phyloP scores from a whole-genome alignment of 2,797 vertebrate species.

The Rhinella marina region DNA sequence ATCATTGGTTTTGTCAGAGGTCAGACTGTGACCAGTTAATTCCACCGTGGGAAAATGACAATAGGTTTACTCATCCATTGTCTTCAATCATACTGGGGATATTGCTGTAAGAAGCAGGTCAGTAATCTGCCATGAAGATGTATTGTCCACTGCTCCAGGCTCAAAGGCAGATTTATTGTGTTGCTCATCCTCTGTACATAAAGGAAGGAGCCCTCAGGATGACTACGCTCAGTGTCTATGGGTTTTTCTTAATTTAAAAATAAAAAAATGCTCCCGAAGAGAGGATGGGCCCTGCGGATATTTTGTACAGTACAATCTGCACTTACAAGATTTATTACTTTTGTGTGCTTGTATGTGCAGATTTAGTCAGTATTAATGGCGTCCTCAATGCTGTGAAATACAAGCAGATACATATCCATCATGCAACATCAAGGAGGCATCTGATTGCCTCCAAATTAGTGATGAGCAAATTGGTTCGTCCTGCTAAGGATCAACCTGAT shows the following conservation, averaged over 20 bases:
- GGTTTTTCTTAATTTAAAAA: background rate
- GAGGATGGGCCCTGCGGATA: background rate
- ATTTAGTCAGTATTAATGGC: no score
- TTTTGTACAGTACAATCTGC: background rate
- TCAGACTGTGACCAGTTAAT: conserved; percentile 25
- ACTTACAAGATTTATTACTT: background rate
- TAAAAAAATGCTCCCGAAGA: background rate
- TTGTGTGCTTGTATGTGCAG: no score
- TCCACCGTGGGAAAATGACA: conserved; percentile 40
- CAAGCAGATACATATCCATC: no score
- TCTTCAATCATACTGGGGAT: background rate
- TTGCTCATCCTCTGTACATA: conserved; percentile 5
- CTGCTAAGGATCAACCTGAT: no score
- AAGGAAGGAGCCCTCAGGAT: background rate
- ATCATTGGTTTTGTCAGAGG: conserved; percentile 51
- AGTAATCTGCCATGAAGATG: conserved; percentile 31
- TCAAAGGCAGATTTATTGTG: conserved; percentile 14
- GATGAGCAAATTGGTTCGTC: no score
- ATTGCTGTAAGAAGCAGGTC: background rate
- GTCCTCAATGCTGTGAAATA: no score
- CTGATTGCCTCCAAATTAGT: no score
- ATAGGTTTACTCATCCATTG: background rate
- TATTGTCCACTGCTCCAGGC: background rate
- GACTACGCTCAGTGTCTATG: background rate
- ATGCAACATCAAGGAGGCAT: no score